phyloP scores from a whole-genome alignment of 2,797 vertebrate genomes.

The Aplochiton taeniatus region DNA sequence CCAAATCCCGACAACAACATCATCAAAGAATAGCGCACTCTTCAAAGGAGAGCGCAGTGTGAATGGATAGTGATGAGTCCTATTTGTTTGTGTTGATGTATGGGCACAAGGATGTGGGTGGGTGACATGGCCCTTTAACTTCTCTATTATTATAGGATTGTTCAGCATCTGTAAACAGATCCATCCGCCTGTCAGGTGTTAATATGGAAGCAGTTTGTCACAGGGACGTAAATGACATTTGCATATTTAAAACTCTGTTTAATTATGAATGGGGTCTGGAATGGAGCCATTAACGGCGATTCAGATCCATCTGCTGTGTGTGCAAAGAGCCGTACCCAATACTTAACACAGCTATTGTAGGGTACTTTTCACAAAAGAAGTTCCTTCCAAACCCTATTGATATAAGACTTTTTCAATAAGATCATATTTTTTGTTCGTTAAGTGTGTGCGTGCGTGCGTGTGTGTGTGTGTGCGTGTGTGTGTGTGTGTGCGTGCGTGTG shows the following conservation, averaged over 20 bases:
- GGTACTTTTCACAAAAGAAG: too few species aligned
- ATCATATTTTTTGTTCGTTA: too few species aligned
- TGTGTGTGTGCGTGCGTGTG: neutral
- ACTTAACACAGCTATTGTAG: neutral
- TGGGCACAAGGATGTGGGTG: slow-evolving; percentile 58
- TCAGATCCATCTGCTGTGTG: too few species aligned
- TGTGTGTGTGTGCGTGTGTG: slow-evolving; percentile 6
- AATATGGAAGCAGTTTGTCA: slow-evolving; percentile 54
- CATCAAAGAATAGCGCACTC: slow-evolving; percentile 53
- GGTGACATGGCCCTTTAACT: slow-evolving; percentile 62
- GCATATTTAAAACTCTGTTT: slow-evolving; percentile 37
- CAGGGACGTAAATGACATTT: slow-evolving; percentile 41
- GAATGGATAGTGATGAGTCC: slow-evolving; percentile 66
- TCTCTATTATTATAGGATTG: slow-evolving; percentile 69
- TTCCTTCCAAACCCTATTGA: too few species aligned
- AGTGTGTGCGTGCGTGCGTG: slow-evolving; percentile 2
- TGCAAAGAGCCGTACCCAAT: too few species aligned
- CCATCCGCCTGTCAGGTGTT: slow-evolving; percentile 59
- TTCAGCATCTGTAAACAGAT: slow-evolving; percentile 62
- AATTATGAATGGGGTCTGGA: slow-evolving; percentile 33
- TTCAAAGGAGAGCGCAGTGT: slow-evolving; percentile 42
- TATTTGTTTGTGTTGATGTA: slow-evolving; percentile 72
- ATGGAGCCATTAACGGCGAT: slow-evolving; percentile 1
- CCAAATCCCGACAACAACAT: slow-evolving; percentile 59
- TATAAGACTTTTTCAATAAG: too few species aligned